Evolutionary conservation across 2,888 invertebrate species (phyloP), one percentile per base, ranked within the genome.

Genomic region (Trissonchulus sp.): DNA sequence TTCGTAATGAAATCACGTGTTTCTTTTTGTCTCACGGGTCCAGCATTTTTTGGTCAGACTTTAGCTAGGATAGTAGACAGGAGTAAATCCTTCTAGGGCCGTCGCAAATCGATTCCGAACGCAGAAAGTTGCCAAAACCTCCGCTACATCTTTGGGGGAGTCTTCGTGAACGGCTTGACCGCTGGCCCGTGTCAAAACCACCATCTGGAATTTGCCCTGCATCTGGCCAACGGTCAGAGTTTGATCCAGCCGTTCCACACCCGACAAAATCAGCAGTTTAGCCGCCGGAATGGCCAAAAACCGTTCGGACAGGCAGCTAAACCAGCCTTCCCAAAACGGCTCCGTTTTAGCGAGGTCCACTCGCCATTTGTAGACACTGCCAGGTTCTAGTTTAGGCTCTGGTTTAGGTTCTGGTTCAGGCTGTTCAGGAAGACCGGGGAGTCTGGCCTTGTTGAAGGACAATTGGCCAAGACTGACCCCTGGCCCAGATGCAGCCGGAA

Each of bases 121-220:
- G 79, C 94, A 88, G 86, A 93, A 96, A 35, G 91, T 89, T 0
- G 93, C 92, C 60, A 96, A 87, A 15, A 93, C 92, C 81, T 94
- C 92, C 8, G 95, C 94, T 35, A 86, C 84, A 86, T 93, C 92
- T 74, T 91, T 92, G 0, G 98, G 98, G 75, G 91, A 91, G 87
- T 99, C 98, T 87, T 99, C 98, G 83, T 98, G 97, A 0, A 98
- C 87, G 99, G 98, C 87, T 99, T 98, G 95, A 0, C 94, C 94
- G 86, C 99, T 98, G 0, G 98, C 98, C 84, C 94, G 90, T 1
- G 93, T 90, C 79, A 97, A 85, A 8, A 97, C 93, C 87, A 95
- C 93, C 90, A 98, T 90, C 88, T 99, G 98, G 87, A 99, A 93
- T 88, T 95, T 96, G 33, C 96, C 98, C 88, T 98, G 98, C 99